Conservation (phyloP, 2,888 invertebrate genomes). For the Microplitis deprimator region DNA sequence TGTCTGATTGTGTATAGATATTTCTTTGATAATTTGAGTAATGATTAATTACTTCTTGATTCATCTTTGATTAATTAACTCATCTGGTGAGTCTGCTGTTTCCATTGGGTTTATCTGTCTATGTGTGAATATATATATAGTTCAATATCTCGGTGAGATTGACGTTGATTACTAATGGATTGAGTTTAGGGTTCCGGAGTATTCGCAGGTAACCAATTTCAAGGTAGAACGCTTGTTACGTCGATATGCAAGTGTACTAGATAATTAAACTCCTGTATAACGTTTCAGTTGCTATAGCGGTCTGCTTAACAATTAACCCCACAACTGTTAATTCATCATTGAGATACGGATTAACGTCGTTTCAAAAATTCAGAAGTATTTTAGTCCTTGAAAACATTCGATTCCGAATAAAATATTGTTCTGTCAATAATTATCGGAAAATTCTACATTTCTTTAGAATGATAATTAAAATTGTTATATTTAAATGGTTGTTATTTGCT, state of each 20-base stretch:
- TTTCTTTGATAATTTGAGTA: background rate
- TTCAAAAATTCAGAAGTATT: background rate
- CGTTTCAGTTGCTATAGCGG: background rate
- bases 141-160: conserved; percentile 31
- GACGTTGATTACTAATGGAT: conserved; percentile 50
- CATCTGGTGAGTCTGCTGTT: conserved; percentile 2
- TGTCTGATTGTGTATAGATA: background rate
- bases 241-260: background rate
- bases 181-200: conserved; percentile 32
- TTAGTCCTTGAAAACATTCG: too few relatives aligned
- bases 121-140: conserved; percentile 15
- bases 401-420: too few relatives aligned
- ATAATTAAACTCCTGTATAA: conserved; percentile 7
- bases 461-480: background rate
- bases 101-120: background rate
- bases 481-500: background rate
- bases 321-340: background rate
- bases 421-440: too few relatives aligned
- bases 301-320: background rate
- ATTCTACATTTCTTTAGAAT: too few relatives aligned
- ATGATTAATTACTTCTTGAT: background rate
- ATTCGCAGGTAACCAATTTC: conserved; percentile 49
- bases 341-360: background rate
- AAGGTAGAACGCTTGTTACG: conserved; percentile 34
- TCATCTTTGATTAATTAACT: conserved; percentile 25